Percentiles rank a stretch among this genome's conserved stretches.
Conservation (phyloP, 1,140 invertebrate species). For the Babylonia areolata region DNA sequence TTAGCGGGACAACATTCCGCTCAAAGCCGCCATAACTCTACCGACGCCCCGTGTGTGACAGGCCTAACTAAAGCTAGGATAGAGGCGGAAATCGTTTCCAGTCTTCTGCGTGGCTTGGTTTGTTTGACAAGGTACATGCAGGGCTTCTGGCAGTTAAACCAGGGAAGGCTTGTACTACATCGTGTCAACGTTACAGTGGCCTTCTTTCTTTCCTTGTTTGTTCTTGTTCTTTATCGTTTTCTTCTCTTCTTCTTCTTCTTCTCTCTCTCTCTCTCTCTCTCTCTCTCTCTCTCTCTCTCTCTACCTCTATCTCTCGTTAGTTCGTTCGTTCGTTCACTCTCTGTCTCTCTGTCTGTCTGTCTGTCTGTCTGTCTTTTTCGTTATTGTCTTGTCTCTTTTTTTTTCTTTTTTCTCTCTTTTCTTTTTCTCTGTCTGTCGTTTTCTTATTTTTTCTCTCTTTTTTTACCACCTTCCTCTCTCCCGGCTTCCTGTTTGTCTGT, state of each 20-base stretch:
- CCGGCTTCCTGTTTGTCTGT: background rate
- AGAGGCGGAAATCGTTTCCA: too few relatives aligned
- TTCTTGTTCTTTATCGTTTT: background rate
- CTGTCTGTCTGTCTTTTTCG: background rate
- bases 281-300: background rate
- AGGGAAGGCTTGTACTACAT: too few relatives aligned
- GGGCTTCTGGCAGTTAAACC: too few relatives aligned
- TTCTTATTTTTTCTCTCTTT: background rate
- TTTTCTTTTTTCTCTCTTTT: background rate
- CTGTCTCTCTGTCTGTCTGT: background rate
- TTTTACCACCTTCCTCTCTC: background rate
- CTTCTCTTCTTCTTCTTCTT: background rate
- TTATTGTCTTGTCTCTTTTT: background rate
- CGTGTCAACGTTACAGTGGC: too few relatives aligned
- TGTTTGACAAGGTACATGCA: too few relatives aligned
- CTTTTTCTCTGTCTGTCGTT: conserved; percentile 6
- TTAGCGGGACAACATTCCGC: too few relatives aligned
- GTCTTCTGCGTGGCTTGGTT: too few relatives aligned
- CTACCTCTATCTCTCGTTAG: background rate
- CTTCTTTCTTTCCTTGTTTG: too few relatives aligned
- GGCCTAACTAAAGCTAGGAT: too few relatives aligned
- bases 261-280: background rate
- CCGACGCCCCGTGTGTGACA: too few relatives aligned
- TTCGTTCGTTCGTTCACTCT: background rate
- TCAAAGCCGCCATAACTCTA: too few relatives aligned